A percentile compares a stretch with the other conserved stretches of the same genome.
Conservation (phyloP, 2,888 invertebrate genomes). For the Stenodera caucasica region DNA sequence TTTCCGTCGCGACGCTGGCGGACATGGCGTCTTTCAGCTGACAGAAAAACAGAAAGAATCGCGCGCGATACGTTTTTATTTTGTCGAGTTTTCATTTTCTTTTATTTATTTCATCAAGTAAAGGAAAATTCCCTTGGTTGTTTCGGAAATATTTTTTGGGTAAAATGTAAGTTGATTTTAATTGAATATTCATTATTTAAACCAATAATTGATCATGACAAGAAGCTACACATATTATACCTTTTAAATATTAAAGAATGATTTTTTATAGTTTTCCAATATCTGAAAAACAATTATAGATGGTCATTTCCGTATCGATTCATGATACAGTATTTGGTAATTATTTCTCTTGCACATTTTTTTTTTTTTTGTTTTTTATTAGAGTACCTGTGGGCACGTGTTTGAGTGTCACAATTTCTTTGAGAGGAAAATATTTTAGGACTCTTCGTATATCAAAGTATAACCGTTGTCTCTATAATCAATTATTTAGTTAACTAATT, state of each 20-base stretch:
- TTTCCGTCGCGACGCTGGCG: slow-evolving; percentile 55
- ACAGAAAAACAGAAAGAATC: slow-evolving; percentile 48
- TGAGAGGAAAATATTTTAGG: too few relatives aligned
- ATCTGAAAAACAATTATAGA: too few relatives aligned
- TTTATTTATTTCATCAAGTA: slow-evolving; percentile 41
- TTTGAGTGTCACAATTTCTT: slow-evolving; percentile 23
- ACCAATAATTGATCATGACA: not conserved
- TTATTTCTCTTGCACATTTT: too few relatives aligned
- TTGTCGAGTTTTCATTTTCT: slow-evolving; percentile 40
- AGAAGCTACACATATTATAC: not conserved
- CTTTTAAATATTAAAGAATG: not conserved
- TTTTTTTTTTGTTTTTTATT: too few relatives aligned
- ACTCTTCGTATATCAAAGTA: too few relatives aligned
- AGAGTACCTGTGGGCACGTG: slow-evolving; percentile 18
- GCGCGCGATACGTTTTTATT: slow-evolving; percentile 44
- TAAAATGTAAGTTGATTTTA: slow-evolving; percentile 44
- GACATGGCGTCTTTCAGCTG: slow-evolving; percentile 57
- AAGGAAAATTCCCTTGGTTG: slow-evolving; percentile 37
- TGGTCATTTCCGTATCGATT: too few relatives aligned
- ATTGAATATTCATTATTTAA: not conserved
- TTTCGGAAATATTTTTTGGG: slow-evolving; percentile 40
- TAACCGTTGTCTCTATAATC: not conserved
- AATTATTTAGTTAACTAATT: slow-evolving; percentile 10
- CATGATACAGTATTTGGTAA: too few relatives aligned
- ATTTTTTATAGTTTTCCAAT: too few relatives aligned